Evolutionary conservation across 2,888 invertebrate genomes (phyloP).

Genomic region (Amblyjoppa fuscipennis): DNA sequence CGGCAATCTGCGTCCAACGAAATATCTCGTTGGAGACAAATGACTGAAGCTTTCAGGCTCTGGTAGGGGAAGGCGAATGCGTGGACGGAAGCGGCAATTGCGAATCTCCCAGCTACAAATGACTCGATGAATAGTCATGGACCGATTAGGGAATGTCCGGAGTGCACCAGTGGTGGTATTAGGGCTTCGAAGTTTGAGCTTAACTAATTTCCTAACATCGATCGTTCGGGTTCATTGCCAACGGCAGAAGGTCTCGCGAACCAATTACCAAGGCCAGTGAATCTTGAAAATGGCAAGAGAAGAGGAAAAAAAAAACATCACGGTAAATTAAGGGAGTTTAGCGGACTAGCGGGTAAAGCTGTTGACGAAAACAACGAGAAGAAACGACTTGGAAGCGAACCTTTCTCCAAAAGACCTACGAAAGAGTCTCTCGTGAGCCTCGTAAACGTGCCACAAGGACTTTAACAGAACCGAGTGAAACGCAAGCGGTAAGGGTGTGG

Average conservation of each 20-base stretch:
- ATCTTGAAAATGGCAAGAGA: background rate
- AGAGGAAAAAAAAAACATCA: constrained; percentile 57
- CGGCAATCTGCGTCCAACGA: constrained; percentile 37
- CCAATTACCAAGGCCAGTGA: constrained; percentile 38
- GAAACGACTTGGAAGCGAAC: constrained; percentile 47
- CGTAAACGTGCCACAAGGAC: constrained; percentile 74
- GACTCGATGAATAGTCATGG: constrained; percentile 80
- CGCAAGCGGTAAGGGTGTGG: background rate
- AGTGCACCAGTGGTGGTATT: constrained; percentile 6
- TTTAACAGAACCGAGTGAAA: constrained; percentile 52
- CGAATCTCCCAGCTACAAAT: constrained; percentile 74
- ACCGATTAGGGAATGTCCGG: constrained; percentile 75
- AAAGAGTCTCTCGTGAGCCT: constrained; percentile 66
- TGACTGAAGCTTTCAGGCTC: constrained; percentile 60
- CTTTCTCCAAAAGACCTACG: constrained; percentile 78
- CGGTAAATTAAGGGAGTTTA: constrained; percentile 75
- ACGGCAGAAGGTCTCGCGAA: constrained; percentile 36
- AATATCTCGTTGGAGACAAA: constrained; percentile 67
- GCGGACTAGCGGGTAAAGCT: background rate
- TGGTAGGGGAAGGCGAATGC: constrained; percentile 68
- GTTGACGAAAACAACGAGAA: background rate
- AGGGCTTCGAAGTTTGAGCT: constrained; percentile 61
- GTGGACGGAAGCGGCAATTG: constrained; percentile 77
- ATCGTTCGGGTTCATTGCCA: constrained; percentile 60
- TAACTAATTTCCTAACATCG: constrained; percentile 70